A percentile compares a stretch with the other conserved stretches of the same genome.
Conservation (phyloP, 2,797 vertebrate genomes). For the Thripadectes ignobilis region DNA sequence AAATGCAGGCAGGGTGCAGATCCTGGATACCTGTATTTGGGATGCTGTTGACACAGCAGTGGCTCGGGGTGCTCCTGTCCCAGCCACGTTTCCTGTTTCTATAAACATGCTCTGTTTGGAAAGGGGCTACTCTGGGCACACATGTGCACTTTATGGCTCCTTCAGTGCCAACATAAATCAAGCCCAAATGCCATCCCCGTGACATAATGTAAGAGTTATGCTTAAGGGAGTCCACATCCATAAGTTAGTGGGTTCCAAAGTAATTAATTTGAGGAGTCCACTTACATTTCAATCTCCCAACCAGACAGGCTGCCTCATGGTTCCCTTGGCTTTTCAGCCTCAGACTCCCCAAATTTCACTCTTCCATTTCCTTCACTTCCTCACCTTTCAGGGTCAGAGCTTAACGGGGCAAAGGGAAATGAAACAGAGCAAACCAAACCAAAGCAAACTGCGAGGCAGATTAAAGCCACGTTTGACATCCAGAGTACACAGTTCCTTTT, state of each 20-base stretch:
- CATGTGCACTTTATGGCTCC: constrained; percentile 54
- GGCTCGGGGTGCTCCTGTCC: constrained; percentile 36
- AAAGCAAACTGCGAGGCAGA: constrained; percentile 40
- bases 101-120: constrained; percentile 66
- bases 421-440: constrained; percentile 58
- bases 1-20: constrained; percentile 41
- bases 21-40: constrained; percentile 71
- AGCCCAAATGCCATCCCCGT: constrained; percentile 59
- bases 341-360: constrained; percentile 42
- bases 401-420: constrained; percentile 49
- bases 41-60: constrained; percentile 65
- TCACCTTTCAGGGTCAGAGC: constrained; percentile 60
- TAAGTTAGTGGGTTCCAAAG: constrained; percentile 21
- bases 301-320: background rate
- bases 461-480: constrained; percentile 31
- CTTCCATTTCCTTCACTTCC: constrained; percentile 61
- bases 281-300: constrained; percentile 41
- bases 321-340: background rate
- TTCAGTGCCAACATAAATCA: constrained; percentile 71
- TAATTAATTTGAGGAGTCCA: constrained; percentile 50
- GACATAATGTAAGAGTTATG: constrained; percentile 55
- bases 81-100: constrained; percentile 61
- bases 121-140: constrained; percentile 63
- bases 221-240: constrained; percentile 11
- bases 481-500: background rate